Conservation (phyloP, 2,797 vertebrate species). For the Spatula versicolor region DNA sequence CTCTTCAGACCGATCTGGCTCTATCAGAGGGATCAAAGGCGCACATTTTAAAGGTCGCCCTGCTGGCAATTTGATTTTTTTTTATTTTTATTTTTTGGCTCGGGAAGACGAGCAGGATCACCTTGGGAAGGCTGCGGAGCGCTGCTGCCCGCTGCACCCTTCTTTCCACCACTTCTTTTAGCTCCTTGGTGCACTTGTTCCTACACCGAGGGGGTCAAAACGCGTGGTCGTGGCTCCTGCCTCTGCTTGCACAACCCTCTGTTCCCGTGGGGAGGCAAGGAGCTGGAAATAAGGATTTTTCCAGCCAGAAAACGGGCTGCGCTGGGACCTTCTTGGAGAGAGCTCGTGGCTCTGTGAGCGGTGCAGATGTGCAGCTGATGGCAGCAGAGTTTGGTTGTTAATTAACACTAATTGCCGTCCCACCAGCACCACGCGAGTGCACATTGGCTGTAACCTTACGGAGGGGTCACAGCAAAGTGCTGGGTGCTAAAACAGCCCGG, state of each 20-base stretch:
- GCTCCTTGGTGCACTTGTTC: rapidly evolving
- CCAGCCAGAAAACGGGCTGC: not conserved
- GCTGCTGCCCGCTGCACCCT: not conserved
- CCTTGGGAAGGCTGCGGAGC: not conserved
- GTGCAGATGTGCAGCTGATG: not conserved
- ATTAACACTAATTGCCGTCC: not conserved
- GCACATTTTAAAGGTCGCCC: not conserved
- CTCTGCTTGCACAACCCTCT: rapidly evolving
- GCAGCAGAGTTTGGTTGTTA: too few species aligned
- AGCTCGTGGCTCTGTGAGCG: not conserved
- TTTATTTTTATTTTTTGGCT: not conserved
- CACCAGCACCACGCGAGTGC: not conserved
- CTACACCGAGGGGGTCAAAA: rapidly evolving
- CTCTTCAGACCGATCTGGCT: not conserved
- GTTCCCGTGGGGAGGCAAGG: not conserved
- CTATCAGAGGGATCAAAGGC: not conserved
- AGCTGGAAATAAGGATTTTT: not conserved
- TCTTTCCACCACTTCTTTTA: not conserved
- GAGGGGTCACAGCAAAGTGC: not conserved
- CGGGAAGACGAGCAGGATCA: not conserved
- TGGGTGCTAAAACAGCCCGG: not conserved
- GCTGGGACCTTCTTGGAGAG: not conserved
- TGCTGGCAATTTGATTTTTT: not conserved
- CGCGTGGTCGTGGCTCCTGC: rapidly evolving
- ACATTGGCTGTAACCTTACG: not conserved